These are phyloP conservation scores for Phoebastria nigripes DNA, from an alignment of 2,797 vertebrate genomes.

Conservation along the genomic window DNA sequence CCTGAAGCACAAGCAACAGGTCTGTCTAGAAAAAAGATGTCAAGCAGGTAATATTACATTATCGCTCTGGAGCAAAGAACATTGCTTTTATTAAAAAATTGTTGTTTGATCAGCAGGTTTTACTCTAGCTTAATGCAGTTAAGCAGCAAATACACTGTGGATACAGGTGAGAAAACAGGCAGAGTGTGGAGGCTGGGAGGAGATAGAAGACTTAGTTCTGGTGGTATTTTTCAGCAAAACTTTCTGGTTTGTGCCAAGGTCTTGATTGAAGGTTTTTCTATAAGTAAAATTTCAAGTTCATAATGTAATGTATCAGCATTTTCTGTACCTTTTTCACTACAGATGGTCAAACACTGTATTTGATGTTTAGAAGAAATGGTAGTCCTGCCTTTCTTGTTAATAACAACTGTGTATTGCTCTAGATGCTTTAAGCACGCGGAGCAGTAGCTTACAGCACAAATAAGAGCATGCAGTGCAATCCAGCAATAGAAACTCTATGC, in stretches of 20 bases:
- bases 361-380: not conserved
- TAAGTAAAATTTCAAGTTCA: not conserved
- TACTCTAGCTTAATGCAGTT: not conserved
- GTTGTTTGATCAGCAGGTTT: not conserved
- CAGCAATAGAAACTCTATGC: not conserved
- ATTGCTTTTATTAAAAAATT: not conserved
- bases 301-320: not conserved
- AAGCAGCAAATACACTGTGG: not conserved
- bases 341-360: not conserved
- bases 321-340: not conserved
- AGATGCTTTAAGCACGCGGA: not conserved
- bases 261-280: not conserved
- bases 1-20: slow-evolving; percentile 62
- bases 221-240: not conserved
- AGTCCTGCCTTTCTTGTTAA: not conserved
- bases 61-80: not conserved
- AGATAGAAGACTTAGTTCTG: not conserved
- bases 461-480: not conserved
- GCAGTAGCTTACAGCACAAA: not conserved
- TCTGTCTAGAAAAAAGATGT: slow-evolving; percentile 69
- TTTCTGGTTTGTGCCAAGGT: not conserved
- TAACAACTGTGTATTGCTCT: not conserved
- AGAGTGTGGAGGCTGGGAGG: not conserved
- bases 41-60: slow-evolving; percentile 60
- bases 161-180: not conserved